A percentile compares a stretch with the other conserved stretches of the same genome.
phyloP scores from a whole-genome alignment of 1,140 invertebrate genomes.

The Drosophila paulistorum region DNA sequence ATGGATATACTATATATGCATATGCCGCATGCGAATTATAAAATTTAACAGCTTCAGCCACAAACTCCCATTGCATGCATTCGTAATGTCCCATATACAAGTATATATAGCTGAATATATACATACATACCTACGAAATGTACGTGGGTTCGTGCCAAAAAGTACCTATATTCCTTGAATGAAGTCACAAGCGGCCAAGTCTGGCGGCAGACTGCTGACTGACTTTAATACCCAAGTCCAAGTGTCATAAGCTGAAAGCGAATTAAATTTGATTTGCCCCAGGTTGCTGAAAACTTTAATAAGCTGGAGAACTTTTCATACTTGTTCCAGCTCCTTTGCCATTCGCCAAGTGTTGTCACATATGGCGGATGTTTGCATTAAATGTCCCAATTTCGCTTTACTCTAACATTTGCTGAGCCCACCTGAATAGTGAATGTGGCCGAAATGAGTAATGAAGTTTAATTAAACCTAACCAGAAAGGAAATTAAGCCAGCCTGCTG shows the following conservation, averaged over 20 bases:
- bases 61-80: slow-evolving; percentile 12
- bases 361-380: slow-evolving; percentile 48
- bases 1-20: background rate
- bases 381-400: slow-evolving; percentile 41
- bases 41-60: slow-evolving; percentile 7
- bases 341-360: slow-evolving; percentile 53
- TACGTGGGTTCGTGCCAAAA: background rate
- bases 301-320: slow-evolving; percentile 31
- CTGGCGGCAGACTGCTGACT: background rate
- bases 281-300: slow-evolving; percentile 50
- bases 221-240: slow-evolving; percentile 34
- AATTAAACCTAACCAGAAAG: background rate
- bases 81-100: background rate
- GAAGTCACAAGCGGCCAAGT: slow-evolving; percentile 30
- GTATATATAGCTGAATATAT: background rate
- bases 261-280: slow-evolving; percentile 66
- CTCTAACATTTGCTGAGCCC: slow-evolving; percentile 26
- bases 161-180: slow-evolving; percentile 42
- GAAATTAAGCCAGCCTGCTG: background rate
- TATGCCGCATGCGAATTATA: slow-evolving; percentile 11
- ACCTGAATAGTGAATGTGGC: slow-evolving; percentile 27
- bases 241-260: background rate
- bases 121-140: background rate
- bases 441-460: slow-evolving; percentile 28
- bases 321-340: background rate